Conservation (phyloP, 2,113 vertebrate species). For the Rhipidura dahli region DNA sequence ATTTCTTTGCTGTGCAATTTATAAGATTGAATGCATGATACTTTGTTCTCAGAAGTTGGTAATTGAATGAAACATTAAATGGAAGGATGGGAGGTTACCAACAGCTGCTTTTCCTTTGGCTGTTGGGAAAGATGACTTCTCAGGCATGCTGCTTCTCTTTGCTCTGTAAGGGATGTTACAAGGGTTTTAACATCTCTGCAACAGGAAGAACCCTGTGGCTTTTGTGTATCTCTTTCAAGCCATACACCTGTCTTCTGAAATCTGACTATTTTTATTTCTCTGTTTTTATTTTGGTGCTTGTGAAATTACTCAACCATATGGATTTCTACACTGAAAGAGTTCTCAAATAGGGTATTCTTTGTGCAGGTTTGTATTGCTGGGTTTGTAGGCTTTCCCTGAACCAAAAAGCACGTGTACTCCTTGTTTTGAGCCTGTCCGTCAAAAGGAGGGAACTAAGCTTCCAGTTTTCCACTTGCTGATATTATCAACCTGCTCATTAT, state of each 20-base stretch:
- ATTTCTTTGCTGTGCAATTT: background rate
- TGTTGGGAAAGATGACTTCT: background rate
- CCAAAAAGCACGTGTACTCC: fast-evolving
- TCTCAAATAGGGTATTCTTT: background rate
- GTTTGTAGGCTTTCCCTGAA: background rate
- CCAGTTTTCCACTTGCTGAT: background rate
- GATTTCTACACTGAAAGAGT: background rate
- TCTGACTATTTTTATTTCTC: background rate
- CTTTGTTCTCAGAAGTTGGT: background rate
- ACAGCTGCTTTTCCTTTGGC: background rate
- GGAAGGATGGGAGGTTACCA: background rate
- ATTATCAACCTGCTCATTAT: background rate
- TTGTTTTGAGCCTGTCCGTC: background rate
- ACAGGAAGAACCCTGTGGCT: background rate
- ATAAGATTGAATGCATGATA: background rate
- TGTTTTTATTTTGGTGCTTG: background rate
- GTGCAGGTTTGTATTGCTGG: background rate
- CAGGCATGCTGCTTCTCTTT: background rate
- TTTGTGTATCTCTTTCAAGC: background rate
- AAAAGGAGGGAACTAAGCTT: background rate
- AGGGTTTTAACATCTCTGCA: background rate
- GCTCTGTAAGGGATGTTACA: background rate
- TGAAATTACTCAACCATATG: background rate
- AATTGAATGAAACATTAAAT: background rate
- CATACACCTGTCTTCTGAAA: background rate